Evolutionary conservation across 2,888 invertebrate species (phyloP).

Genomic region (Hypsopygia costalis): DNA sequence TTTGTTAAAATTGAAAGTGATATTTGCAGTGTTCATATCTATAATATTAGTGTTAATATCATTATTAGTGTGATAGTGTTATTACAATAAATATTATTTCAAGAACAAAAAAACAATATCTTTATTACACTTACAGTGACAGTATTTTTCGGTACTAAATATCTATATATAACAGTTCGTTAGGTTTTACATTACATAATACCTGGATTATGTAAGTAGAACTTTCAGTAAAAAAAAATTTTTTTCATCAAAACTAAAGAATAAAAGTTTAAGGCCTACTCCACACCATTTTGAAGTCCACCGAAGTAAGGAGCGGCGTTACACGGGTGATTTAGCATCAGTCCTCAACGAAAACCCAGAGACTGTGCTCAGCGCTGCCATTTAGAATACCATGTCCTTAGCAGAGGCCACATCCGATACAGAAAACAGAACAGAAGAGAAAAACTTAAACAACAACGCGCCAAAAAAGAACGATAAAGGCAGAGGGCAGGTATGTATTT

Average conservation of each 20-base stretch:
- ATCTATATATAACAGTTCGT: too few relatives aligned
- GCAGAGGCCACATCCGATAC: constrained; percentile 68
- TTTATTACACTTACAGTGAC: neutral
- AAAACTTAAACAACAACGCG: constrained; percentile 23
- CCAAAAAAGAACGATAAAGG: constrained; percentile 33
- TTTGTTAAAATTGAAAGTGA: neutral
- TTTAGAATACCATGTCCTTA: constrained; percentile 70
- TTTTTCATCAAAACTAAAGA: too few relatives aligned
- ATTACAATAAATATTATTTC: neutral
- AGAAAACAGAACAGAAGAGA: constrained; percentile 36
- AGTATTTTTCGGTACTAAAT: too few relatives aligned
- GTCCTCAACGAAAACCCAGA: constrained; percentile 51
- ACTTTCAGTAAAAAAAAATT: too few relatives aligned
- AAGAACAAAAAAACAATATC: neutral
- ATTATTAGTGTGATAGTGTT: neutral
- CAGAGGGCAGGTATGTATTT: constrained; percentile 25
- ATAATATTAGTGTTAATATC: neutral
- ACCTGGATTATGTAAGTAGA: too few relatives aligned
- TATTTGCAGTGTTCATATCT: neutral
- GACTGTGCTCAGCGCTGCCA: constrained; percentile 42
- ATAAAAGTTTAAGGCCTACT: constrained; percentile 24
- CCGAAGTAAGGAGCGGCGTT: constrained; percentile 44
- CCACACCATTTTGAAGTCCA: constrained; percentile 23
- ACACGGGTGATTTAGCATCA: constrained; percentile 56
- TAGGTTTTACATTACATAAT: too few relatives aligned